Evolutionary conservation across 2,113 vertebrate genomes (phyloP).

Genomic region (Collichthys lucidus): DNA sequence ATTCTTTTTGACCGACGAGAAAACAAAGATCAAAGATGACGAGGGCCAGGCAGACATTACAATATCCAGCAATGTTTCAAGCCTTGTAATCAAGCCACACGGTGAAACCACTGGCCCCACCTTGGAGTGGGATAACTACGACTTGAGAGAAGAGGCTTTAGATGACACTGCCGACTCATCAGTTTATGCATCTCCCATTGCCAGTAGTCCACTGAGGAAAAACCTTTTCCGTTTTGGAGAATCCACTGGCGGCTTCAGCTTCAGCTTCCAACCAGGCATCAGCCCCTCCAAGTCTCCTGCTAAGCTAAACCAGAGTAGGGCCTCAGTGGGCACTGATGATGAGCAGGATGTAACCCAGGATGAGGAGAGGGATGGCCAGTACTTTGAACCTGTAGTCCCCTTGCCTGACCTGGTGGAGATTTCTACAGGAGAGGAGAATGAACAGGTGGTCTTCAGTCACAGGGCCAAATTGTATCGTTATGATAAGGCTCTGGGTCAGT

Average conservation of each 20-base stretch:
- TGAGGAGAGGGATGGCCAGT: conserved; percentile 94
- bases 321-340: conserved; percentile 92
- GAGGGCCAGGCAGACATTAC: conserved; percentile 61
- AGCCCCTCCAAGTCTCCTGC: conserved; percentile 95
- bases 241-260: conserved; percentile 93
- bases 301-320: conserved; percentile 91
- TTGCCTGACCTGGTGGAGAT: conserved; percentile 94
- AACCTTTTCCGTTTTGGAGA: conserved; percentile 97
- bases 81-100: conserved; percentile 81
- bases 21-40: conserved; percentile 88
- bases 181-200: conserved; percentile 87
- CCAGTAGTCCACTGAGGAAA: conserved; percentile 90
- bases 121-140: conserved; percentile 95
- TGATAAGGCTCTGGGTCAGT: conserved; percentile 91
- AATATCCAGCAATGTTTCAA: conserved; percentile 69
- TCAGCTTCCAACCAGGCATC: conserved; percentile 94
- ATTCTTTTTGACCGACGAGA: conserved; percentile 92
- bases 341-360: conserved; percentile 93
- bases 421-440: conserved; percentile 96
- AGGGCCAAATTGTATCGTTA: conserved; percentile 98
- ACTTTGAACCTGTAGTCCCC: conserved; percentile 97
- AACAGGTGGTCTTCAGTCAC: conserved; percentile 94
- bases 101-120: conserved; percentile 88
- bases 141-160: conserved; percentile 89
- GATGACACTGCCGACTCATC: conserved; percentile 90